Evolutionary conservation across 2,888 invertebrate species (phyloP).

Genomic region (Lacanobia oleracea): DNA sequence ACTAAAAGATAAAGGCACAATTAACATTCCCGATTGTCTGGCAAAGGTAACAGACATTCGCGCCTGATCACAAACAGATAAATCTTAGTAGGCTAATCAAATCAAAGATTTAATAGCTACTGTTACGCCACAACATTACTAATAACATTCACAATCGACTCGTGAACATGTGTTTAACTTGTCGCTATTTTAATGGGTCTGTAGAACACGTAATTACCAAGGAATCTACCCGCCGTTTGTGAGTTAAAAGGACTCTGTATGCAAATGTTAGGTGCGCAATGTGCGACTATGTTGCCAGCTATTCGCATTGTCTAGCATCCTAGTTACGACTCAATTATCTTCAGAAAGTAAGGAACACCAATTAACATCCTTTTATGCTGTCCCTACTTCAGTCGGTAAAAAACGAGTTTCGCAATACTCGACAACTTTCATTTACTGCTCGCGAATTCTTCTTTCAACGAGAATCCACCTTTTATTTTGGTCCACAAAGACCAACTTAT

Average conservation of each 20-base stretch:
- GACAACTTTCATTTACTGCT: constrained; percentile 53
- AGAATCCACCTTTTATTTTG: constrained; percentile 48
- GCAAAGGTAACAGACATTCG: constrained; percentile 48
- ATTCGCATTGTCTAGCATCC: constrained; percentile 81
- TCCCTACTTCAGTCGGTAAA: constrained; percentile 72
- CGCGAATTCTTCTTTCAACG: constrained; percentile 38
- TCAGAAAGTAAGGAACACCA: constrained; percentile 82
- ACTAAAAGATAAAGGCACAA: constrained; percentile 43
- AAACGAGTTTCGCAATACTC: constrained; percentile 68
- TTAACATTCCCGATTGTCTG: constrained; percentile 46
- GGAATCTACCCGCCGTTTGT: constrained; percentile 66
- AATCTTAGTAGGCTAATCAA: constrained; percentile 52
- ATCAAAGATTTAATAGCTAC: constrained; percentile 44
- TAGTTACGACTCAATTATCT: constrained; percentile 85
- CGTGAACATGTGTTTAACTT: constrained; percentile 64
- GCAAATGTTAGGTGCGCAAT: constrained; percentile 76
- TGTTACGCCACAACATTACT: constrained; percentile 42
- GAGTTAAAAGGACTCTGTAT: constrained; percentile 77
- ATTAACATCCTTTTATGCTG: constrained; percentile 85
- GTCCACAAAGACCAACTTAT: constrained; percentile 46
- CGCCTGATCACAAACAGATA: constrained; percentile 57
- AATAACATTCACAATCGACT: constrained; percentile 55
- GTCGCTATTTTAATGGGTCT: constrained; percentile 65
- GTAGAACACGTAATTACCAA: constrained; percentile 71
- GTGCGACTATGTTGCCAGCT: constrained; percentile 74